Conservation (phyloP, 2,113 vertebrate species). For the Mustela nigripes region DNA sequence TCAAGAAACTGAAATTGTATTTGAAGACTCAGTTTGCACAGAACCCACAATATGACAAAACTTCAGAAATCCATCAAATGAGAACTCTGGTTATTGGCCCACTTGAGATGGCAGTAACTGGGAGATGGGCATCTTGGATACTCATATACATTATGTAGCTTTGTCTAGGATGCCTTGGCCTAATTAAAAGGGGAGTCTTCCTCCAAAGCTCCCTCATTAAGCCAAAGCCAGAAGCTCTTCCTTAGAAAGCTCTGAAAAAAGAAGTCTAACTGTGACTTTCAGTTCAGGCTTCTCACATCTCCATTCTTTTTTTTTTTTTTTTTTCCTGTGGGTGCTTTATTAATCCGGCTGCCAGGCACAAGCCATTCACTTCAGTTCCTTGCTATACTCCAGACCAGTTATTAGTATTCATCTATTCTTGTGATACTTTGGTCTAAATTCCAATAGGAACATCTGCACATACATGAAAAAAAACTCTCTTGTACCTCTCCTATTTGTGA, state of each 20-base stretch:
- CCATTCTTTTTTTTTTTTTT: not conserved
- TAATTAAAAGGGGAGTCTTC: not conserved
- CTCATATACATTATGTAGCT: not conserved
- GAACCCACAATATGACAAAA: not conserved
- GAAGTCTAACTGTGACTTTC: not conserved
- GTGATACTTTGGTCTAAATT: not conserved
- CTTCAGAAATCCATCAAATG: conserved; percentile 26
- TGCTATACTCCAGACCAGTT: not conserved
- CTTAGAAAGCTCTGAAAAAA: conserved; percentile 30
- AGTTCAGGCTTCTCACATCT: not conserved
- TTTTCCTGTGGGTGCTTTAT: not conserved
- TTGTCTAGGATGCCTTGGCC: not conserved
- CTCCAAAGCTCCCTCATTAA: conserved; percentile 12
- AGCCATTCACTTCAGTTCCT: not conserved
- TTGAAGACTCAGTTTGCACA: not conserved
- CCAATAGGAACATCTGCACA: not conserved
- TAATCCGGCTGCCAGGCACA: not conserved
- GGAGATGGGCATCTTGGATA: not conserved
- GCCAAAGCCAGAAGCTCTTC: not conserved
- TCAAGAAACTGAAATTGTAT: conserved; percentile 24
- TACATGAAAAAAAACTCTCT: not conserved
- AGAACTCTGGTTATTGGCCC: not conserved
- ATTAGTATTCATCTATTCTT: not conserved
- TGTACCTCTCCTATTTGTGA: not conserved
- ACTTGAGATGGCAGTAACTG: not conserved